Base-by-base conservation (phyloP, 2,797 vertebrate species). In the Oreochromis mossambicus region DNA sequence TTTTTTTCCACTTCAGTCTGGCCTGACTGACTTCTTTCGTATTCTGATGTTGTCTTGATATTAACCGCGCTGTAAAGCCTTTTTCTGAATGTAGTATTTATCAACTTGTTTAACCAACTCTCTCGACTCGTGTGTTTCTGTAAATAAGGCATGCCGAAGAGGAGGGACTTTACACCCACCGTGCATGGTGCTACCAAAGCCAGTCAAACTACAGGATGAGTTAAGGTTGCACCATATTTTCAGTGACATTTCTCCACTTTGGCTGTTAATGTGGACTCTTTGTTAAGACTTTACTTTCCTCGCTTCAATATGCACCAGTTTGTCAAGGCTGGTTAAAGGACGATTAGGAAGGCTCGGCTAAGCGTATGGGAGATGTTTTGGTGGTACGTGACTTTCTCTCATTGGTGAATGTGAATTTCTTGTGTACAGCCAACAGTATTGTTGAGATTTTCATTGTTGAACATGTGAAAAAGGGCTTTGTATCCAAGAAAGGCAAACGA, bases 31-130 rank as follows among this genome's bases (percentile, higher is more conserved):
- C 93, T 92, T 91, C 84, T 89, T 92, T 92, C 78, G 81, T 83
- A 93, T 94, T 94, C 88, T 86, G 77, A 92, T 91, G 91, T 94
- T 95, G 94, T 95, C 87, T 63, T 46, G 83, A 90, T 91, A 88
- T 83, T 63, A 85, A 92, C 55, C 66, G 92, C 88, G 92, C 93
- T 96, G 94, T 96, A 94, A 91, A 90, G 92, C 91, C 92, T 95
- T 93, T 95, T 94, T 94, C 90, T 95, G 96, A 96, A 96, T 96
- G 96, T 96, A 96, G 92, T 91, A 87, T 91, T 92, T 91, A 94
- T 92, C 85, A 81, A 85, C 76, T 88, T 89, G 88, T 92, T 90
- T 79, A 85, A 85, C 81, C 55, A 82, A 89, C 68, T 91, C 92
- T 91, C 87, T 89, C 4, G 36, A 91, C 84, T 85, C 48, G 48